Evolutionary conservation across 2,113 vertebrate species (phyloP), one percentile per base, ranked within the genome.

Genomic region (Syngnathus typhle): DNA sequence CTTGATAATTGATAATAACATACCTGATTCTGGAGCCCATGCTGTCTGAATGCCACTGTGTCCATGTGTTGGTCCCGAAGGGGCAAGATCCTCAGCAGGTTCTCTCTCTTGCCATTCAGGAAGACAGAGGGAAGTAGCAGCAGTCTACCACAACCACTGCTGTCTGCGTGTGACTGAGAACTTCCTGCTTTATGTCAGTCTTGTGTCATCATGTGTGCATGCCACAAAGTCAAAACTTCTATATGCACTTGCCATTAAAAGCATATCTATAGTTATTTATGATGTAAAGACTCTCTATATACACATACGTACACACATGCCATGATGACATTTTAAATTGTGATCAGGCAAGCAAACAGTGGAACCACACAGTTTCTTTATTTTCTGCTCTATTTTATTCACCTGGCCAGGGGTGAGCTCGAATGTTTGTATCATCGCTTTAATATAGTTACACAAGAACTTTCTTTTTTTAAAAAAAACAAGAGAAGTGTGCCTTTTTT

Each of bases 11-110:
- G 51, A 47, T 62, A 32, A 32, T 4, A 36, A 80, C 89, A 87
- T 85, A 92, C 91, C 88, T 91, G 46, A 91, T 64, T 89, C 91
- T 90, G 71, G 91, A 90, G 75, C 90, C 91, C 91, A 92, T 92
- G 72, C 9, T 89, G 74, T 56, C 58, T 7, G 19, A 55, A 56
- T 54, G 19, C 32, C 44, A 51, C 67, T 74, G 79, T 69, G 83
- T 84, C 90, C 89, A 91, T 88, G 79, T 75, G 79, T 76, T 61
- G 69, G 65, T 79, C 68, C 74, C 58, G 77, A 51, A n/a, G 54
- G 64, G 18, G 41, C 43, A 52, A 64, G 68, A 61, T 63, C 52
- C 55, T 79, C 68, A 59, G 69, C 60, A 71, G 65, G 37, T 55
- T 41, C 13, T n/a, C 63, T 39, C 36, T 21, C 65, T 67, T 3